Conservation (phyloP, 2,888 invertebrate genomes). For the Empis livida region DNA sequence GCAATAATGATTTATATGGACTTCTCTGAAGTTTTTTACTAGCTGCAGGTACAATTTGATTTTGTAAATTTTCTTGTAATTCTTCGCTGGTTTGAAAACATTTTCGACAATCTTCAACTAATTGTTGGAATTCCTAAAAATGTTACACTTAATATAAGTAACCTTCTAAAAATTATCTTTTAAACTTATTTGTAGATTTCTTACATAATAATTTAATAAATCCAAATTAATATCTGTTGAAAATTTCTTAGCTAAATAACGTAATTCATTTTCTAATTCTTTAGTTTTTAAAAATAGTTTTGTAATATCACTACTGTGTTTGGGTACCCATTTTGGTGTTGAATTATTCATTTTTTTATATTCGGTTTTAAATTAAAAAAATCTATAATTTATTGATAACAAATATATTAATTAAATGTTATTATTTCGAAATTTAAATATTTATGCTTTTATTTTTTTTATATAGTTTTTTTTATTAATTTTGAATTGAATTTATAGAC, state of each 20-base stretch:
- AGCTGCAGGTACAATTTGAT: constrained; percentile 6
- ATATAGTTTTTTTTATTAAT: too few relatives aligned
- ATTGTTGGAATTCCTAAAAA: constrained; percentile 23
- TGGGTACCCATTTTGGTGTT: constrained; percentile 1
- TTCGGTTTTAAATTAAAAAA: not conserved
- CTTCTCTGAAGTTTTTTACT: constrained; percentile 31
- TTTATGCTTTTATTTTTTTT: too few relatives aligned
- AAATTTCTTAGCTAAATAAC: constrained; percentile 28
- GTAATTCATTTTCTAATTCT: constrained; percentile 27
- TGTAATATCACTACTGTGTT: not conserved
- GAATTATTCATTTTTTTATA: not conserved
- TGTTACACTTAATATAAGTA: not conserved
- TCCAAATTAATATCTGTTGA: constrained; percentile 31
- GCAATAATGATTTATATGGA: constrained; percentile 29
- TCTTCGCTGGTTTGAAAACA: constrained; percentile 11
- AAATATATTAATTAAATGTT: too few relatives aligned
- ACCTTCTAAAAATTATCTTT: not conserved
- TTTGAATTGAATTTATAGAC: too few relatives aligned
- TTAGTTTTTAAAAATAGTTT: constrained; percentile 24
- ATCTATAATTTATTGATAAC: too few relatives aligned
- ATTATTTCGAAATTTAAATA: too few relatives aligned
- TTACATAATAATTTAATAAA: constrained; percentile 30
- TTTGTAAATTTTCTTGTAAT: constrained; percentile 9
- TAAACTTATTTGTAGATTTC: constrained; percentile 8
- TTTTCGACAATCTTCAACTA: constrained; percentile 19